These are phyloP conservation scores for Planococcus citri DNA, from an alignment of 1,140 invertebrate species.

Conservation along the genomic window DNA sequence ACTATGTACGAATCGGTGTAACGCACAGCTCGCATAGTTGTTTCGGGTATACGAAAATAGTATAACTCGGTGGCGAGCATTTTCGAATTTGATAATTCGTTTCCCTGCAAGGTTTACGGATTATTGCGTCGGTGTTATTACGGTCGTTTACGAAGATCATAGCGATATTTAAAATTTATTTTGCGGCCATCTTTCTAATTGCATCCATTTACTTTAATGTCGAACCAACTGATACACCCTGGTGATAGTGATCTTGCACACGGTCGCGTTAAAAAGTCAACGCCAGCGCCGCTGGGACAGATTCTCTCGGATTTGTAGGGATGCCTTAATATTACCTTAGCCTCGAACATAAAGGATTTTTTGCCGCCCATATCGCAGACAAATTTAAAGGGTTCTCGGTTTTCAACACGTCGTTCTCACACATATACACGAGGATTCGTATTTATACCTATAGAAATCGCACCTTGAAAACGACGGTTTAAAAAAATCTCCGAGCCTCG, in stretches of 20 bases:
- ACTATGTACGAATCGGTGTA: no score
- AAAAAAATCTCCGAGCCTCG: no score
- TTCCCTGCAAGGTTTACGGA: background rate
- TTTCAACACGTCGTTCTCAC: no score
- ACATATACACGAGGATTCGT: no score
- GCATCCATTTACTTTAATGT: slow-evolving; percentile 7
- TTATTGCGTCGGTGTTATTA: background rate
- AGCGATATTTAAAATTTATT: slow-evolving; percentile 8
- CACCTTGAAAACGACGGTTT: no score
- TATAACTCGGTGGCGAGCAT: background rate
- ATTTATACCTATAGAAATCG: no score
- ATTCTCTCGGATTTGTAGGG: no score
- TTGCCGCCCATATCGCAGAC: no score
- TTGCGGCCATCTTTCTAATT: slow-evolving; percentile 1
- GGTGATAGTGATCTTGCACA: background rate
- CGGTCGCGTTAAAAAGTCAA: background rate
- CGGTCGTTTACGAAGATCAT: background rate
- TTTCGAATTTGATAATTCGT: background rate
- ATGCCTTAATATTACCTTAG: background rate
- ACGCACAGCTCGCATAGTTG: background rate
- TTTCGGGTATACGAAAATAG: background rate
- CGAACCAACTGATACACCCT: background rate
- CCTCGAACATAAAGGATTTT: background rate
- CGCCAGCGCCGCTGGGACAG: background rate
- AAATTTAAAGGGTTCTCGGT: no score